These are phyloP conservation scores for Numenius phaeopus DNA, from an alignment of 2,797 vertebrate species.

Conservation along the genomic window DNA sequence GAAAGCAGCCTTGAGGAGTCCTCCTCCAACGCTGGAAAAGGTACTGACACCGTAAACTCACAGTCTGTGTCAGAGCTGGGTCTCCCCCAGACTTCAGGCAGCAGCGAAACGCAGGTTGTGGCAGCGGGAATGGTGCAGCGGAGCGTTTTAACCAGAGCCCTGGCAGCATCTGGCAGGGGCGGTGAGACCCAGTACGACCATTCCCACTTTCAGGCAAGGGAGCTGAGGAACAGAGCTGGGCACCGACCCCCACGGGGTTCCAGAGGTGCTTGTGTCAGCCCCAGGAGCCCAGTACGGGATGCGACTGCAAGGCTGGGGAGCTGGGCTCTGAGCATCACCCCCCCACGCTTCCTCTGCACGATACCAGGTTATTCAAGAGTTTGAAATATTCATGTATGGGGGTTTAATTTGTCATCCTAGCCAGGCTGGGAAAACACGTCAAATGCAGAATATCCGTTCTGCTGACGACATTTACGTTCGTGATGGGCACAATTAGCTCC, in stretches of 20 bases:
- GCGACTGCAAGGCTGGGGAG: not conserved
- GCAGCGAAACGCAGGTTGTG: fast-evolving
- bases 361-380: not conserved
- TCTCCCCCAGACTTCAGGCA: not conserved
- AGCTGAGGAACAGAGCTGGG: not conserved
- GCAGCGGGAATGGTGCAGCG: not conserved
- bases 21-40: not conserved
- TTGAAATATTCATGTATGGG: not conserved
- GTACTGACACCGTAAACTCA: not conserved
- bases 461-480: fast-evolving
- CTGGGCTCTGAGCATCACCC: not conserved
- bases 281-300: fast-evolving
- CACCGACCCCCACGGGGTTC: not conserved
- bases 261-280: fast-evolving
- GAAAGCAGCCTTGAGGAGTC: not conserved
- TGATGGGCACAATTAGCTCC: fast-evolving
- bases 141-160: not conserved
- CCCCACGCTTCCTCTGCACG: not conserved
- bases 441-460: not conserved
- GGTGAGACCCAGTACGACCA: not conserved
- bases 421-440: not conserved
- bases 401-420: not conserved
- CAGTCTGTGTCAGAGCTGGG: not conserved
- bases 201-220: not conserved
- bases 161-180: not conserved